Percentiles rank a stretch among this genome's conserved stretches.
These are phyloP conservation scores for Mythimna lalbum DNA, from an alignment of 2,888 invertebrate species.

Conservation along the genomic window DNA sequence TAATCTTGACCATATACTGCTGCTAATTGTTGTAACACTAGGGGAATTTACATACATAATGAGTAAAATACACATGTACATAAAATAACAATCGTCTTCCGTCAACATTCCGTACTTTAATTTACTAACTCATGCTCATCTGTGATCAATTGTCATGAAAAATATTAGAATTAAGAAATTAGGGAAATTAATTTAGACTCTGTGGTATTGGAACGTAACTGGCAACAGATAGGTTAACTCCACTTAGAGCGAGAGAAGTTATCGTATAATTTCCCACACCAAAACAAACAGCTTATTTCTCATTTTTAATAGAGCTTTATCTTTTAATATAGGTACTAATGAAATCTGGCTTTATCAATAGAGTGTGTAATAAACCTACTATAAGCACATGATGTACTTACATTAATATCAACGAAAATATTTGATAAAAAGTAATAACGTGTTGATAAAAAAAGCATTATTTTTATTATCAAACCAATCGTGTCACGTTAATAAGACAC, in stretches of 20 bases:
- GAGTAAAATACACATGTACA: not conserved
- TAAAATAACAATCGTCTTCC: constrained; percentile 7
- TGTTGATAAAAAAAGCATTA: constrained; percentile 14
- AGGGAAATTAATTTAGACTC: not conserved
- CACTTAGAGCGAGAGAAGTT: too few species aligned
- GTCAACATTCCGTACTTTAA: not conserved
- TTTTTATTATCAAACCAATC: constrained; percentile 12
- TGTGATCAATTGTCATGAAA: not conserved
- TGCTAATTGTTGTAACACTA: constrained; percentile 21
- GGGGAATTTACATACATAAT: constrained; percentile 17
- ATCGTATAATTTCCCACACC: too few species aligned
- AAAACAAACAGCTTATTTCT: not conserved
- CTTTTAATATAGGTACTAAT: not conserved
- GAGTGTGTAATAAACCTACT: not conserved
- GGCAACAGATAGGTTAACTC: too few species aligned
- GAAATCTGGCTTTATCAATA: not conserved
- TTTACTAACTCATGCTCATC: not conserved
- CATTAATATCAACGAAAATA: constrained; percentile 12
- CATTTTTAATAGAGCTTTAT: not conserved
- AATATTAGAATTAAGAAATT: not conserved
- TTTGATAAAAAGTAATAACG: constrained; percentile 32
- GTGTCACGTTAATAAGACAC: constrained; percentile 10
- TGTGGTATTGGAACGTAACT: too few species aligned
- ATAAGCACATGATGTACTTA: not conserved
- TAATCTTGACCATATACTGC: constrained; percentile 4